Base-by-base conservation (phyloP, 1,140 invertebrate species). In the Hypsibius dujardini region DNA sequence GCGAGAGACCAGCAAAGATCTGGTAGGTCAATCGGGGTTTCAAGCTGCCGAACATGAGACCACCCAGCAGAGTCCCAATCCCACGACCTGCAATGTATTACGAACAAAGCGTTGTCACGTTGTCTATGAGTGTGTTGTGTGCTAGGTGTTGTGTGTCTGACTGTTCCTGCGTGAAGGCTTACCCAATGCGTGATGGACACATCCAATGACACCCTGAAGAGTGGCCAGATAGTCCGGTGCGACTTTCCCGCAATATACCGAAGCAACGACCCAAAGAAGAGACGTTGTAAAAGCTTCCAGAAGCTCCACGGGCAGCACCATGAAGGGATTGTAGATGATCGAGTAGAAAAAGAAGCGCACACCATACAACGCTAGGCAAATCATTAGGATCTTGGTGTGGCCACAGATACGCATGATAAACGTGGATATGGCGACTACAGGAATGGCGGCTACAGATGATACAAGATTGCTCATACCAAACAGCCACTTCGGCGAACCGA, bases 401-500 rank as follows among this genome's bases (percentile, higher is more conserved):
- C 89, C 89, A 70, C 90, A 79, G 75, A 83, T 85, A 40, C 85
- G 83, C 62, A 91, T 88, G 73, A 92, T 88, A 46, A 86, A 85
- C 1, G 88, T 87, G 1, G 88, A 88, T 47, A 89, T 80, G 2
- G 87, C 86, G 1, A 92, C 79, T 42, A 90, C 81, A 1, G 89
- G 87, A 70, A 90, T 82, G 7, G 89, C 89, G 2, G 87, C 84
- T 1, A 89, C 80, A 46, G 87, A 87, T 12, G 87, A 87, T 46
- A 90, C 86, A 0, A 88, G 87, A 73, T 91, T 85, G 0, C 88
- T 90, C 70, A 92, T 84, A 28, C 90, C 90, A 85, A 92, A 89
- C 46, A 92, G 80, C 3, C 86, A 87, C 73, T 87, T 85, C 1
- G 86, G 86, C 3, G 85, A 87, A 15, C 88, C 88, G 71, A 90